These are phyloP conservation scores for Tetramorium simillimum DNA, from an alignment of 1,140 invertebrate species.

Conservation along the genomic window DNA sequence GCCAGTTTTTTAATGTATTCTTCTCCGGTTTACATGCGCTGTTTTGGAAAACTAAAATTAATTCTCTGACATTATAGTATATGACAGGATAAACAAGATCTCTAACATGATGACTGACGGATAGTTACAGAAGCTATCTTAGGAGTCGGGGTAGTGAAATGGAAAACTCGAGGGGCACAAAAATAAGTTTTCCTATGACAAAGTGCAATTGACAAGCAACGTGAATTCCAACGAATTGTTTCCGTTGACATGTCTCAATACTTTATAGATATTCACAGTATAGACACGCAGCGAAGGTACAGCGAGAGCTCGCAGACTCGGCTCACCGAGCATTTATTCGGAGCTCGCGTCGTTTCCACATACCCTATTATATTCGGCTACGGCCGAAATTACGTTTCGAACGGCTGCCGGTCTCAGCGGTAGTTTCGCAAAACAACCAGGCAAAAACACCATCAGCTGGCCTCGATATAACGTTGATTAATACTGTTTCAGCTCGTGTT, in stretches of 20 bases:
- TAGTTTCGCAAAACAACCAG: background rate
- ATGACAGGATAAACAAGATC: constrained; percentile 9
- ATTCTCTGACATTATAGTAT: background rate
- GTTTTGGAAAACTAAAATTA: background rate
- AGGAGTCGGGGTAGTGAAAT: background rate
- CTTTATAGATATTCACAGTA: background rate
- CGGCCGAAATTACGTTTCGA: background rate
- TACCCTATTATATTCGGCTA: background rate
- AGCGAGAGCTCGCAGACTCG: background rate
- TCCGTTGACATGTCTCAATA: constrained; percentile 18
- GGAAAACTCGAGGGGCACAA: background rate
- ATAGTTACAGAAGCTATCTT: background rate
- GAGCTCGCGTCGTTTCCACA: background rate
- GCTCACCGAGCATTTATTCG: background rate
- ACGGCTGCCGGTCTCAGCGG: too few species aligned
- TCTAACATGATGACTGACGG: background rate
- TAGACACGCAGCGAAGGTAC: too few species aligned
- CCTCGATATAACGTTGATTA: constrained; percentile 50
- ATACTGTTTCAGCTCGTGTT: constrained; percentile 80
- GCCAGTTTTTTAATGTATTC: background rate
- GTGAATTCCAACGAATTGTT: constrained; percentile 10
- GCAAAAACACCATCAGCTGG: background rate
- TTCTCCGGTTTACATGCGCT: background rate
- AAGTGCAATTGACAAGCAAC: constrained; percentile 25
- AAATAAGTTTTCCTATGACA: constrained; percentile 28